Base-by-base conservation (phyloP, 2,113 vertebrate genomes). In the Camelus dromedarius region DNA sequence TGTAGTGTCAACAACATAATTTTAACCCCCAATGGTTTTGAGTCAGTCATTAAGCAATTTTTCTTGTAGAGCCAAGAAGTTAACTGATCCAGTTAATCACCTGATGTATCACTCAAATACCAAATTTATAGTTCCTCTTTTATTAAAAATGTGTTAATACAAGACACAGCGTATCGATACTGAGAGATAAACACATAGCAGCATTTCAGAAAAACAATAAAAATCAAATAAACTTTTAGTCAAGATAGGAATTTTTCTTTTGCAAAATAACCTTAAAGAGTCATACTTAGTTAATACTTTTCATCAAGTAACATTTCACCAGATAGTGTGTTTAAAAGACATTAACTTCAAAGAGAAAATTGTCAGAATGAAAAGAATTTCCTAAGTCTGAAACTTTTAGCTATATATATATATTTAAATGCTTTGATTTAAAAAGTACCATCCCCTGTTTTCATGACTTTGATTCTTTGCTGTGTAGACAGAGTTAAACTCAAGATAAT, bases 401-500 rank as follows among this genome's bases (percentile, higher is more conserved):
- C 88, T 20, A 93, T 91, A 76, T 67, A 93, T 73, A 42, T 11
- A 30, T 26, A 50, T n/a, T 42, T 42, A 91, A 89, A 75, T 10
- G 20, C 15, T 96, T 98, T 96, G 3, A 62, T 97, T 97, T 97
- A 77, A 95, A 97, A 80, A 67, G 8, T 52, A 88, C 46, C 58
- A 89, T 90, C 24, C 35, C 97, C 13, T 96, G 79, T 97, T 98
- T 98, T 87, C 85, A 80, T 97, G 96, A 98, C 96, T 97, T 98
- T 98, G 97, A 98, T 98, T 98, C 97, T 97, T 98, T 98, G 91
- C 80, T 91, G 32, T 89, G 50, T 96, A 96, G 93, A 97, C 73
- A 97, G 92, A 98, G 92, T 98, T 98, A 98, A 98, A 98, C 86
- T 97, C 93, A 97, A 97, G 93, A 95, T 96, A 98, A 87, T 91